Base-by-base conservation (phyloP, 2,888 invertebrate species). In the Parnassius smintheus region DNA sequence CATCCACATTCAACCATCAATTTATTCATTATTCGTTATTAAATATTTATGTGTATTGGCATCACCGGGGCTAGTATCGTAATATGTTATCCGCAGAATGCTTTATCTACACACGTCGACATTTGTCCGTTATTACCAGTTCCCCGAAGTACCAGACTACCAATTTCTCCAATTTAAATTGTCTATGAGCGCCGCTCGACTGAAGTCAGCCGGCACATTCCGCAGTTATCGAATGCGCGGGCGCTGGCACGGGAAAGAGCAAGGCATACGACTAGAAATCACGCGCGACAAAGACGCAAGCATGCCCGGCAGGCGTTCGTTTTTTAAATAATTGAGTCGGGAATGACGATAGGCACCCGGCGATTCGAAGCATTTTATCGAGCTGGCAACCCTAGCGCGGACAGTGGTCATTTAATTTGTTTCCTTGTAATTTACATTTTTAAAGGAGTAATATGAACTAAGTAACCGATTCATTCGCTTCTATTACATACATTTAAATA, bases 171-270 rank as follows among this genome's bases (percentile, higher is more conserved):
- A 87, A 88, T 90, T 90, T 89, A 89, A 90, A 89, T 88, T 85
- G 85, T 90, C 91, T 91, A 91, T 90, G 90, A 89, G 81, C 79
- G 78, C 86, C 86, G 84, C 79, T 78, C 83, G 85, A 85, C 86
- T 91, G 89, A 90, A 90, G 88, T 88, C 83, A 85, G 88, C 89
- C 91, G 91, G 84, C 88, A 75, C 90, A 91, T 91, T 91, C 90
- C 88, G 75, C 74, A 77, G 82, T 88, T 91, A 91, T 90, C 90
- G 83, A 79, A 81, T 77, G 75, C 83, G 86, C 86, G 76, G 80
- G 82, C 85, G 87, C 89, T 84, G 79, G 79, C 77, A 82, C 72
- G 69, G 46, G 77, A 88, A 72, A 75, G 80, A 73, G 88, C 88
- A 70, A 66, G 74, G 68, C 58, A 75, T 74, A 81, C 65, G 65